A percentile compares a stretch with the other conserved stretches of the same genome.
Evolutionary conservation across 2,797 vertebrate species (phyloP).

Genomic region (Helarctos malayanus): DNA sequence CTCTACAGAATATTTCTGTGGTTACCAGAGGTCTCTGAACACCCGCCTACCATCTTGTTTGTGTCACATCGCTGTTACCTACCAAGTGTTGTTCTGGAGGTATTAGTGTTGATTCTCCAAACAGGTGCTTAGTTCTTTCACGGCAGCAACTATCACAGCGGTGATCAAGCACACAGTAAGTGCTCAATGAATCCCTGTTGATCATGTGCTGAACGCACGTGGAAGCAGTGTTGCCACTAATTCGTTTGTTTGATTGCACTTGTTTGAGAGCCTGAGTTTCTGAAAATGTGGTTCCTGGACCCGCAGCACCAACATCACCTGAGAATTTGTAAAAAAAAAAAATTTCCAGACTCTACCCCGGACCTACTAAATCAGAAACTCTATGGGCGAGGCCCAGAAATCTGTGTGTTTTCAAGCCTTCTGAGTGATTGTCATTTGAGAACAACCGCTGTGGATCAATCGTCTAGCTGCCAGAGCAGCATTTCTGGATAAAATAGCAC

Average conservation of each 20-base stretch:
- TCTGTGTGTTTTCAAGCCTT: not conserved
- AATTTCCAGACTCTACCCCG: not conserved
- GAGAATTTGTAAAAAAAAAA: not conserved
- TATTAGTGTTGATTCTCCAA: not conserved
- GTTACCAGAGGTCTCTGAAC: not conserved
- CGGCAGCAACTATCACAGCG: not conserved
- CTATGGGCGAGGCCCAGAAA: not conserved
- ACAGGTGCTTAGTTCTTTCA: not conserved
- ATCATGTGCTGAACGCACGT: not conserved
- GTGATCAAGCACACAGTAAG: not conserved
- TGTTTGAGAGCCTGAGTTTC: not conserved
- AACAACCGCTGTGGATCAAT: not conserved
- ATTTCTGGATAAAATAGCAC: not conserved
- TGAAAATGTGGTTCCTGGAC: not conserved
- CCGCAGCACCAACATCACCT: not conserved
- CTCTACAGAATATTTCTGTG: not conserved
- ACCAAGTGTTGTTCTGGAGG: not conserved
- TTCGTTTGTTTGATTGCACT: not conserved
- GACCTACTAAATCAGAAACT: not conserved
- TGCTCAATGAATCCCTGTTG: not conserved
- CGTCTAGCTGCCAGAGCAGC: not conserved
- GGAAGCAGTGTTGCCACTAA: not conserved
- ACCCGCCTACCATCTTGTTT: not conserved
- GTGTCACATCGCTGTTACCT: not conserved
- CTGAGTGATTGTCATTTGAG: not conserved